Evolutionary conservation across 2,888 invertebrate genomes (phyloP), one percentile per base, ranked within the genome.

Genomic region (Spilarctia lutea): DNA sequence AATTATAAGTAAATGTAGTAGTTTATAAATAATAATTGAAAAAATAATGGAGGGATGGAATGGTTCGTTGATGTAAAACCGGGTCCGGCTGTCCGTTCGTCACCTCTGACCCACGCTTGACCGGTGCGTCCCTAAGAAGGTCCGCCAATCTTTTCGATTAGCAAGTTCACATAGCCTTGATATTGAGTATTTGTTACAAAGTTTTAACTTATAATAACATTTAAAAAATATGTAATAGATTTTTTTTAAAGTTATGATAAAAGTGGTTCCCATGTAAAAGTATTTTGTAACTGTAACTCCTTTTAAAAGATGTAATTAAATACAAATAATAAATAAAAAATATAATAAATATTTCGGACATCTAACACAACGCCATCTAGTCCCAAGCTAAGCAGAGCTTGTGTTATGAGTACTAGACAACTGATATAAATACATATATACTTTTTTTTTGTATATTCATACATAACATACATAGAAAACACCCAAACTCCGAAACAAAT

Each of bases 51-150:
- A 82, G 81, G 82, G 84, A 83, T 79, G 77, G 82, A 86, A 86
- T 85, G 77, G 81, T 78, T 82, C 79, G 79, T 84, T 84, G 83
- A 81, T 83, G 83, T 85, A 81, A 85, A 91, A 91, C 92, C 93
- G 92, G 94, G 90, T 89, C 84, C 82, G 87, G 82, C 77, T 67
- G 94, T 91, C 94, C 95, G 95, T 95, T 95, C 88, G 91, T 94
- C 93, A 95, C 95, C 95, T 94, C 87, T 95, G 95, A 95, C 95
- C 95, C 94, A 87, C 84, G 94, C 89, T 88, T 92, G 94, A 94
- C 94, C 93, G 92, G 91, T 90, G 79, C 77, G 74, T 84, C 85
- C 85, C 83, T 79, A 77, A 81, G 81, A 85, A 78, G 78, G 76
- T 86, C 83, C 83, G 91, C 91, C 88, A 90, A 92, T 90, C 87